Percentiles rank a stretch among this genome's conserved stretches.
These are phyloP conservation scores for Protomyctophum bolini DNA, from an alignment of 2,113 vertebrate species.

Conservation along the genomic window DNA sequence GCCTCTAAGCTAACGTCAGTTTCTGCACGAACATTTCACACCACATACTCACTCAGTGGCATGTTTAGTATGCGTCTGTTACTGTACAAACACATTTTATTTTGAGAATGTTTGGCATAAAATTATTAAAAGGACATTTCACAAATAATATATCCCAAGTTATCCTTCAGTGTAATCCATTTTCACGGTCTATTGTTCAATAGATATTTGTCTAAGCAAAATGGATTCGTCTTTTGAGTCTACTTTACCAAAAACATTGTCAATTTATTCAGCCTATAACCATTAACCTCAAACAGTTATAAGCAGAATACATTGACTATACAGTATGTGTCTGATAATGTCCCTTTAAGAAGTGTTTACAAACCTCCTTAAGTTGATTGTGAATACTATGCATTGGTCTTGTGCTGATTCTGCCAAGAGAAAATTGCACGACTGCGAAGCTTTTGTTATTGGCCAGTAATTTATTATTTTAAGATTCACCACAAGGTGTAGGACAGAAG, in stretches of 20 bases:
- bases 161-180: no score
- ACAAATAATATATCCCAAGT: no score
- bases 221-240: no score
- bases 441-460: slow-evolving; percentile 56
- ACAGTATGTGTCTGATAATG: no score
- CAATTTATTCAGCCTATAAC: no score
- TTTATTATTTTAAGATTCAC: slow-evolving; percentile 58
- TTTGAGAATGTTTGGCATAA: slow-evolving; percentile 5
- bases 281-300: no score
- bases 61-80: neutral
- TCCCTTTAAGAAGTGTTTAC: slow-evolving; percentile 10
- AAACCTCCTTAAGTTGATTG: slow-evolving; percentile 31
- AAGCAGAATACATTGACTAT: no score
- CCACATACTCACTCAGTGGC: neutral
- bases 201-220: no score
- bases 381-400: slow-evolving; percentile 41
- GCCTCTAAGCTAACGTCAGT: neutral
- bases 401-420: slow-evolving; percentile 55
- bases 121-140: no score
- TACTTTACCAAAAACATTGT: no score
- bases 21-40: slow-evolving; percentile 26
- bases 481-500: slow-evolving; percentile 41
- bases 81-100: neutral
- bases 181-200: no score
- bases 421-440: slow-evolving; percentile 57